These are phyloP conservation scores for Proales similis DNA, from an alignment of 1,140 invertebrate genomes.

Conservation along the genomic window DNA sequence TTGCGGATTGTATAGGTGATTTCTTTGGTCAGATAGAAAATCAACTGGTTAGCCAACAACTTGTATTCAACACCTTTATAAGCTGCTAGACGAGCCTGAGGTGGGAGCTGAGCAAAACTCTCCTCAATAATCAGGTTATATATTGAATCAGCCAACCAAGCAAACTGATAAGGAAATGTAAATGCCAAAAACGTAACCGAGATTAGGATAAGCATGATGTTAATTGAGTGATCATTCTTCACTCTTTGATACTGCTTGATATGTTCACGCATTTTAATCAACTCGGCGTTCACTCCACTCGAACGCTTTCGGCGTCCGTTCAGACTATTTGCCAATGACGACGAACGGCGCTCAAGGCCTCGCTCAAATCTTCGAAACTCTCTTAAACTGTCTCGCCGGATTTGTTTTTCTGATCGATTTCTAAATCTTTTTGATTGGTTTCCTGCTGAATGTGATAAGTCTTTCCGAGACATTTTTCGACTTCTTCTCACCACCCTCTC, in stretches of 20 bases:
- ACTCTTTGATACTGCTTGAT: background rate
- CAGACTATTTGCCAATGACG: too few species aligned
- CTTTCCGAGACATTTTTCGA: too few species aligned
- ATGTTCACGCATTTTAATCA: background rate
- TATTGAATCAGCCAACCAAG: constrained; percentile 24
- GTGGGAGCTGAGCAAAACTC: background rate
- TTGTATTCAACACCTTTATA: constrained; percentile 10
- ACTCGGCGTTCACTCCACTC: background rate
- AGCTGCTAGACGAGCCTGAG: background rate
- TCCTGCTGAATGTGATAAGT: too few species aligned
- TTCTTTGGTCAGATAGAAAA: constrained; percentile 26
- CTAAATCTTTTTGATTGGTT: too few species aligned
- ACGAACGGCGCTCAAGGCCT: background rate
- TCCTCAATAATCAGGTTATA: constrained; percentile 19
- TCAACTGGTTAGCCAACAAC: constrained; percentile 9
- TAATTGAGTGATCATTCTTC: constrained; percentile 27
- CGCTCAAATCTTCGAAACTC: background rate
- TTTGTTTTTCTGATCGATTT: too few species aligned
- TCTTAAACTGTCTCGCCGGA: too few species aligned
- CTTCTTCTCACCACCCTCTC: too few species aligned
- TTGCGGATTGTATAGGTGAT: constrained; percentile 18
- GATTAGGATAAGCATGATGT: constrained; percentile 12
- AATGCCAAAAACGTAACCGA: constrained; percentile 17
- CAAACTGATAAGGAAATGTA: constrained; percentile 36
- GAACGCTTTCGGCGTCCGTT: background rate